Evolutionary conservation across 1,140 invertebrate species (phyloP), one percentile per base, ranked within the genome.

Genomic region (Drosophila tristis): DNA sequence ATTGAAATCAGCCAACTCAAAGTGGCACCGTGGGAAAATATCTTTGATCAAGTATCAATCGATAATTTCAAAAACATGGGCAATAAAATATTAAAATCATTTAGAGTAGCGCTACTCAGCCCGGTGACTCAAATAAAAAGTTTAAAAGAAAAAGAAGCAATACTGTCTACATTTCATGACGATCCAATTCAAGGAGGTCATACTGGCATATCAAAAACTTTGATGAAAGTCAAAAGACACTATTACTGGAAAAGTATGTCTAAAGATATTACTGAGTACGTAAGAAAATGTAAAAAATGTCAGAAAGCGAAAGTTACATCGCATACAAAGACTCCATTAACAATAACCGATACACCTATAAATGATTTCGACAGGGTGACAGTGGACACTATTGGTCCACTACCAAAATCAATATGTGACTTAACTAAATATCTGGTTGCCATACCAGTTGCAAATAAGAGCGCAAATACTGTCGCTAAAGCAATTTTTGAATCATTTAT

Each of bases 381-480:
- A 26, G 26, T 26, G 4, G 48, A 49, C 13, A 49, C 47, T 25
- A 49, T 49, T 7, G 23, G 47, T 35, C 59, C 70, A 23, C 58
- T 74, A 29, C 44, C 44, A 44, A 56, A 31, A 61, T 50, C 61
- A n/a, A 31, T 51, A 48, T 71, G 66, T 44, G 73, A 64, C 11
- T 39, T 75, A 29, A 71, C 66, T 5, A 71, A 71, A 59, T 70
- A 74, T 31, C 7, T 74, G 25, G 63, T 75, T 11, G 29, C 55
- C 16, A 71, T 74, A 35, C 61, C 76, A n/a, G 44, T 76, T 31
- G n/a, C 11, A 61, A 55, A 78, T 44, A 79, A 77, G 42, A 54
- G 5, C 9, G 70, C 64, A 8, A 70, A 61, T 7, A 29, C 43
- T 31, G 26, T 39, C 13, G 62, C 59, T 20, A 73, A 62, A 59